Evolutionary conservation across 1,140 invertebrate species (phyloP), one percentile per base, ranked within the genome.

Genomic region (Bilobella aurantiaca): DNA sequence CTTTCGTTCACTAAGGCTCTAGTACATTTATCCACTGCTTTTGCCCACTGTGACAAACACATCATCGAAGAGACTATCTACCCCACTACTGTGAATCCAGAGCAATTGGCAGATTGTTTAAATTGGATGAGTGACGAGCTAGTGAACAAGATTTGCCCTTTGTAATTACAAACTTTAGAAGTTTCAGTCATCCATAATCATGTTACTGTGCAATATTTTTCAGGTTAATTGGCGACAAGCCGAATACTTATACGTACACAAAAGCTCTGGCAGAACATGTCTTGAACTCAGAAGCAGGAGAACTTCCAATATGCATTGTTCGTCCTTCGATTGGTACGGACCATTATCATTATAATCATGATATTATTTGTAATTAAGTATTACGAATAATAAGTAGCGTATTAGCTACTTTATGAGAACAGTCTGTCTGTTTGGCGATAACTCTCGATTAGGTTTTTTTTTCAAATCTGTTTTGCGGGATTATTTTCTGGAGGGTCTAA

Each of bases 281-380:
- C 75, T 74, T 94, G 32, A 86, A 90, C 0, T 84, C 88, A 30
- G 89, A 93, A 75, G 80, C 84, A 32, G 76, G 82, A 21, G 66
- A 77, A 32, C 75, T 99, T 29, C 96, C 95, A 2, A 79, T 88
- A 0, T 83, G 93, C 37, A 90, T 98, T 64, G 79, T 97, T 16
- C 80, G 96, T 70, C 96, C 96, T 31, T 96, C 93, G 34, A 98
- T 98, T 85, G 96, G 87, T 87, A n/a, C n/a, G n/a, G n/a, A n/a
- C n/a, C n/a, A n/a, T n/a, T n/a, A n/a, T n/a, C n/a, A n/a, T n/a
- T n/a, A n/a, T n/a, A n/a, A n/a, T n/a, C n/a, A n/a, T n/a, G n/a
- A n/a, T n/a, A n/a, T n/a, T n/a, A n/a, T n/a, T n/a, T n/a, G n/a
- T n/a, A n/a, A n/a, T n/a, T n/a, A n/a, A n/a, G n/a, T n/a, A n/a